A percentile compares a stretch with the other conserved stretches of the same genome.
phyloP scores from a whole-genome alignment of 2,888 invertebrate species.

The Rutpela maculata region DNA sequence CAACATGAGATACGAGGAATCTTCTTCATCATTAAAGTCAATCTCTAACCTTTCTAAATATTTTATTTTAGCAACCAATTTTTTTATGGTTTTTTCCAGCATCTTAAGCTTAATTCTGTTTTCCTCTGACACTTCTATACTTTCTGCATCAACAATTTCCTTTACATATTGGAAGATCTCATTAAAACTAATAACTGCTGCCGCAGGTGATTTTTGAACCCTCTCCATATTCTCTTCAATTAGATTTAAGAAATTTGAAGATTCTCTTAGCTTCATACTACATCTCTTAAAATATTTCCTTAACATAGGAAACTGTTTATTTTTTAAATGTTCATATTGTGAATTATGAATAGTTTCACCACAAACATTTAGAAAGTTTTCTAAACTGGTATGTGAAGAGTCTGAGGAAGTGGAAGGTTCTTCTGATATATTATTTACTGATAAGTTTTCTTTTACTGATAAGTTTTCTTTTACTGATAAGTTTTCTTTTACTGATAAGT shows the following conservation, averaged over 20 bases:
- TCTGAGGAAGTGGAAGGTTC: slow-evolving; percentile 31
- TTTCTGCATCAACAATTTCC: slow-evolving; percentile 47
- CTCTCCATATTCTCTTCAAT: slow-evolving; percentile 49
- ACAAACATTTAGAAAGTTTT: slow-evolving; percentile 52
- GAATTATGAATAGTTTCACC: slow-evolving; percentile 51
- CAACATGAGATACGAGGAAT: slow-evolving; percentile 83
- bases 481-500: slow-evolving; percentile 23
- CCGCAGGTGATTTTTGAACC: slow-evolving; percentile 51
- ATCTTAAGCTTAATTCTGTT: slow-evolving; percentile 58
- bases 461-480: no score
- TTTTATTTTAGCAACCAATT: slow-evolving; percentile 81
- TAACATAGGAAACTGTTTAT: slow-evolving; percentile 53
- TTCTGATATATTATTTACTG: slow-evolving; percentile 1
- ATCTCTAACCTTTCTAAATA: slow-evolving; percentile 82
- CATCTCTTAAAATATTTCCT: slow-evolving; percentile 56
- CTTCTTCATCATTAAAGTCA: slow-evolving; percentile 82
- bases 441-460: slow-evolving; percentile 39
- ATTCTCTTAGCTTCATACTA: slow-evolving; percentile 48
- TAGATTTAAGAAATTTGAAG: slow-evolving; percentile 50
- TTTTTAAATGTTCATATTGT: slow-evolving; percentile 50
- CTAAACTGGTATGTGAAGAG: slow-evolving; percentile 25
- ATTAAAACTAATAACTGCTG: slow-evolving; percentile 60
- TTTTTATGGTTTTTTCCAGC: slow-evolving; percentile 77
- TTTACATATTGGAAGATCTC: slow-evolving; percentile 60
- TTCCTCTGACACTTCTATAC: slow-evolving; percentile 56